A percentile compares a stretch with the other conserved stretches of the same genome.
Evolutionary conservation across 2,888 invertebrate species (phyloP).

Genomic region (Nemurella pictetii): DNA sequence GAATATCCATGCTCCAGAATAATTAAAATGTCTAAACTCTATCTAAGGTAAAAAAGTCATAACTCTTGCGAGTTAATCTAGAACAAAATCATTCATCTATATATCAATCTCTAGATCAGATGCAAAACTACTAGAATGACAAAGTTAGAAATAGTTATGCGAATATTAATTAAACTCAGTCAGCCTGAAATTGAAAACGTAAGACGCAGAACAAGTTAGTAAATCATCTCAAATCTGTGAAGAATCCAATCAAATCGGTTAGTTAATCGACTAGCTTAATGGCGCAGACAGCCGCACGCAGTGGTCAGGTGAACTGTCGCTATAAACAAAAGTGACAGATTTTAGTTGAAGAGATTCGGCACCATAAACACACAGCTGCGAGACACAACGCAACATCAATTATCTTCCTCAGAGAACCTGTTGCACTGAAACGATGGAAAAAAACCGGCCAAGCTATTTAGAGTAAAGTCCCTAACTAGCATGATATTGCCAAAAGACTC

Average conservation of each 20-base stretch:
- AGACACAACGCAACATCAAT: not conserved
- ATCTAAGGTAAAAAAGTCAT: not conserved
- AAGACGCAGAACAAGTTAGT: not conserved
- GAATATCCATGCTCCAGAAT: not conserved
- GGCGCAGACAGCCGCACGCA: too few species aligned
- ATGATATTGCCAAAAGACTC: not conserved
- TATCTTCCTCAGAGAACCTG: not conserved
- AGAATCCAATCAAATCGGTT: not conserved
- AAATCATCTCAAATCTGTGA: not conserved
- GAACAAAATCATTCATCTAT: not conserved
- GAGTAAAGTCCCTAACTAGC: not conserved
- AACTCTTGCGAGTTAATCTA: not conserved
- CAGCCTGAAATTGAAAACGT: not conserved
- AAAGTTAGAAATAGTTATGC: not conserved
- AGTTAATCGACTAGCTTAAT: too few species aligned
- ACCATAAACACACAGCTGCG: not conserved
- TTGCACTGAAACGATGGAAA: not conserved
- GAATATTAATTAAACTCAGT: not conserved
- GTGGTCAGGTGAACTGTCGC: not conserved
- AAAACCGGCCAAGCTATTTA: not conserved
- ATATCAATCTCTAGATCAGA: not conserved
- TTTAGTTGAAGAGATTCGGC: not conserved
- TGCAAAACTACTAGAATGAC: not conserved
- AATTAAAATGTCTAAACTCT: not conserved
- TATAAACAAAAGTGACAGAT: not conserved